phyloP scores from a whole-genome alignment of 2,797 vertebrate species.

The Anabacerthia variegaticeps region DNA sequence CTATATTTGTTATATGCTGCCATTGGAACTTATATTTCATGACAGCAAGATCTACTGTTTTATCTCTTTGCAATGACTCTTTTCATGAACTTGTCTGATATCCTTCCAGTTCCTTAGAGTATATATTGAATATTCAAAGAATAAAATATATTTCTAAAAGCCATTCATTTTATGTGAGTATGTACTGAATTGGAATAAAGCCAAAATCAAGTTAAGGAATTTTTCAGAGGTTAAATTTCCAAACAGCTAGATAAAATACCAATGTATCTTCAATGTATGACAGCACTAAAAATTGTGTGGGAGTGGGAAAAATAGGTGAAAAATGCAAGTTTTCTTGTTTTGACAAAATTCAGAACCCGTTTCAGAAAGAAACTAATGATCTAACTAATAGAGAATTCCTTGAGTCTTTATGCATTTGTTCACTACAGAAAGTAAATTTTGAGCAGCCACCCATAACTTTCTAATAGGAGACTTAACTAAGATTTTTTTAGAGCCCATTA shows the following conservation, averaged over 20 bases:
- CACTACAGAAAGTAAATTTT: not conserved
- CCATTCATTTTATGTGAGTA: not conserved
- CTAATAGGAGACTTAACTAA: not conserved
- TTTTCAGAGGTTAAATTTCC: not conserved
- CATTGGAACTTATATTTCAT: not conserved
- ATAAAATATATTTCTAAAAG: not conserved
- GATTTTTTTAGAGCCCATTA: not conserved
- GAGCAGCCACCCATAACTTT: accelerated
- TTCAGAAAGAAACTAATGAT: not conserved
- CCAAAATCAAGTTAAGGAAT: not conserved
- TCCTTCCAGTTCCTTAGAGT: not conserved
- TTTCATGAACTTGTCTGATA: not conserved
- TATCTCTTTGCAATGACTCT: not conserved
- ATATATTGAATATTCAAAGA: not conserved
- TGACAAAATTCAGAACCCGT: accelerated
- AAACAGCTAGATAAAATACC: not conserved
- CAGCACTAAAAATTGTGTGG: not conserved
- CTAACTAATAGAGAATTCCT: not conserved
- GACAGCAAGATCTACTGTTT: not conserved
- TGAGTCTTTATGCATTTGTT: not conserved
- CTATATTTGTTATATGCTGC: not conserved
- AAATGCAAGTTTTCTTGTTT: not conserved
- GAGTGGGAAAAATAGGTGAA: not conserved
- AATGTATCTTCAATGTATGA: not conserved
- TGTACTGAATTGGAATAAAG: not conserved